A percentile compares a stretch with the other conserved stretches of the same genome.
These are phyloP conservation scores for Camelus dromedarius DNA, from an alignment of 2,113 vertebrate genomes.

Conservation along the genomic window DNA sequence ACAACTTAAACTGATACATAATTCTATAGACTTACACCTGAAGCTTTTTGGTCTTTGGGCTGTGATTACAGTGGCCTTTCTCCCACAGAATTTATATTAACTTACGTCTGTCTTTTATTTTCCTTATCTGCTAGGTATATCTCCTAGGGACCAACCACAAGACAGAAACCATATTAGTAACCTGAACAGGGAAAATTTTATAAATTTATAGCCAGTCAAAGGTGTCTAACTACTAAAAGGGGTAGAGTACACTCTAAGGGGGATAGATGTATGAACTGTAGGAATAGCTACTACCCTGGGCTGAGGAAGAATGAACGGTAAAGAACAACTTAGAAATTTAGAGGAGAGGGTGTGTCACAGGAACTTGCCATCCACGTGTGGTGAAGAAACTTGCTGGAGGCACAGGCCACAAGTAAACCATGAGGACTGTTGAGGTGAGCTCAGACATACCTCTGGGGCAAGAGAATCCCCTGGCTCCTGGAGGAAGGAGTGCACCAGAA, in stretches of 20 bases:
- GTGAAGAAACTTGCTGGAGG: background rate
- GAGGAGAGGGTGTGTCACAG: background rate
- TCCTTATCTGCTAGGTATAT: background rate
- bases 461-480: background rate
- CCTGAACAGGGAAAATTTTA: background rate
- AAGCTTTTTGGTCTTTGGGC: constrained; percentile 4
- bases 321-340: background rate
- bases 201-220: background rate
- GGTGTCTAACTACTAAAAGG: background rate
- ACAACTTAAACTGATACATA: background rate
- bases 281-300: background rate
- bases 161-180: background rate
- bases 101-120: background rate
- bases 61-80: constrained; percentile 20
- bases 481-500: background rate
- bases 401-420: background rate
- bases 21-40: background rate
- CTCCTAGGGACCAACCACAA: background rate
- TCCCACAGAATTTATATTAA: constrained; percentile 14
- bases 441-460: background rate
- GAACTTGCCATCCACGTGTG: background rate
- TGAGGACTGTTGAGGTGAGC: background rate
- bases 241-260: background rate
- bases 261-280: background rate
- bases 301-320: background rate